phyloP scores from a whole-genome alignment of 2,113 vertebrate genomes.

The Amia ocellicauda region DNA sequence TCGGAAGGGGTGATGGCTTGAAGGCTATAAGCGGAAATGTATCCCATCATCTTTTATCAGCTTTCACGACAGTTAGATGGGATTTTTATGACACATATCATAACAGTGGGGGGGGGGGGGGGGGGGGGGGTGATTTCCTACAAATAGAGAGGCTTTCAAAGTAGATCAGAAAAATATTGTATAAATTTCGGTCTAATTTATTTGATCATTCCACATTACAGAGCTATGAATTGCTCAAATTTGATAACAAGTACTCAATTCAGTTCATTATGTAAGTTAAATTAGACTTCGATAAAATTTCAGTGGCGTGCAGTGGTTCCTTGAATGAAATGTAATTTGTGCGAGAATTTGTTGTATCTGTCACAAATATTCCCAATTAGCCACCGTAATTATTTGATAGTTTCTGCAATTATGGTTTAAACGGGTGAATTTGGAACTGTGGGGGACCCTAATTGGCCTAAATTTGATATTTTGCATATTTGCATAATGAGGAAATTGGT shows the following conservation, averaged over 20 bases:
- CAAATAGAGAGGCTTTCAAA: constrained; percentile 76
- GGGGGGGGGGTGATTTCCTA: constrained; percentile 70
- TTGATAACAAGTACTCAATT: constrained; percentile 99
- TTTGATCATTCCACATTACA: constrained; percentile 98
- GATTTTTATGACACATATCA: constrained; percentile 67
- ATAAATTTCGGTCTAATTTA: constrained; percentile 92
- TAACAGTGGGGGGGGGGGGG: constrained; percentile 65
- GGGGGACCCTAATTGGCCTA: constrained; percentile 97
- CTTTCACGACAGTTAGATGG: constrained; percentile 57
- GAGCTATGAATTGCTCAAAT: constrained; percentile 97
- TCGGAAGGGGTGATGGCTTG: constrained; percentile 42
- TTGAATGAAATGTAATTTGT: constrained; percentile 98
- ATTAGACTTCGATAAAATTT: constrained; percentile 95
- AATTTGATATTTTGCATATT: constrained; percentile 99
- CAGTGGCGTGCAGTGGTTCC: constrained; percentile 88
- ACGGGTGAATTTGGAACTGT: constrained; percentile 97
- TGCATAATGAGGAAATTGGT: constrained; percentile 99
- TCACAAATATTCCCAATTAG: constrained; percentile 99
- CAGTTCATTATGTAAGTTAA: constrained; percentile 96
- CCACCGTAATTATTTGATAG: constrained; percentile 98
- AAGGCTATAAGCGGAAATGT: constrained; percentile 53
- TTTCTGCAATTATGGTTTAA: constrained; percentile 99
- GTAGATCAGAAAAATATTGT: constrained; percentile 89
- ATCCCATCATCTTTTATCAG: constrained; percentile 67
- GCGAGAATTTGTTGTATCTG: constrained; percentile 99